Conservation (phyloP, 2,797 vertebrate species). For the Phrynocephalus vlangalii region DNA sequence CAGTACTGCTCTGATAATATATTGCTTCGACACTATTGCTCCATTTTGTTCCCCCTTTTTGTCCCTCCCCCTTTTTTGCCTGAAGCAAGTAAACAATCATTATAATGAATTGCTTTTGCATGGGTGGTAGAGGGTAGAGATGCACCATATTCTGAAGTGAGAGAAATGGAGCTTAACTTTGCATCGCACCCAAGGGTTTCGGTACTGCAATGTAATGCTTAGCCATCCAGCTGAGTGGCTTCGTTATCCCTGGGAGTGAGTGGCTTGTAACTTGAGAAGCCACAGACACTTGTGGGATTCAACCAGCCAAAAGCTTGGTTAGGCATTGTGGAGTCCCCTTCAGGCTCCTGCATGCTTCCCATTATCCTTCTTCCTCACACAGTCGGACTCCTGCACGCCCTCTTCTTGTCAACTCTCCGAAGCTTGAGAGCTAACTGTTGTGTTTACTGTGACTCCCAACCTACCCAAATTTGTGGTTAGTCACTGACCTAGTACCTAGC, state of each 20-base stretch:
- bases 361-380: not conserved
- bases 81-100: conserved; percentile 31
- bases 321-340: not conserved
- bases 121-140: not conserved
- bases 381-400: too few species aligned
- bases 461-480: too few species aligned
- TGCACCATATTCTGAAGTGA: not conserved
- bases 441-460: too few species aligned
- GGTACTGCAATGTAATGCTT: conserved; percentile 4
- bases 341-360: not conserved
- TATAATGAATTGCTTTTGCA: not conserved
- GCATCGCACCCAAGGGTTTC: not conserved
- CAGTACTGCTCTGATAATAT: conserved; percentile 8
- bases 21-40: conserved; percentile 6
- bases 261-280: not conserved
- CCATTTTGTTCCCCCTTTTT: not conserved
- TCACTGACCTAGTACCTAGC: not conserved
- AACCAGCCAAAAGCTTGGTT: not conserved
- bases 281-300: not conserved
- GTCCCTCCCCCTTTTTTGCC: not conserved
- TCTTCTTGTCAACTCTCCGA: not conserved
- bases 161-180: not conserved
- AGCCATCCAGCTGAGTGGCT: conserved; percentile 9
- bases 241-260: not conserved
- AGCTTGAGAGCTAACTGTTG: not conserved